phyloP scores from a whole-genome alignment of 2,797 vertebrate species.

The Xenops minutus region DNA sequence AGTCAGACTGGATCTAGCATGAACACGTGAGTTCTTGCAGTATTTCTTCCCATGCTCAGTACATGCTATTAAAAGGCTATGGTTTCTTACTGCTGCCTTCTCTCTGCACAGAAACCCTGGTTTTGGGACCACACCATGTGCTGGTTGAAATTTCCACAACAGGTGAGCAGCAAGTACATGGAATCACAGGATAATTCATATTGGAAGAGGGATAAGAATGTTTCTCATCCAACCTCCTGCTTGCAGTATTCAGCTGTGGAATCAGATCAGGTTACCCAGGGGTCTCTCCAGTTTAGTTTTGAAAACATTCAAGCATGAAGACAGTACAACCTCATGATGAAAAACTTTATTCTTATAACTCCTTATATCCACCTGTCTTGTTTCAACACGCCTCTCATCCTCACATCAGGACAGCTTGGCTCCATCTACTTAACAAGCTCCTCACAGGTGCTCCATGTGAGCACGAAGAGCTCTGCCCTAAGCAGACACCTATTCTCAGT shows the following conservation, averaged over 20 bases:
- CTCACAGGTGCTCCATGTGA: neutral
- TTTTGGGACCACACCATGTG: constrained; percentile 82
- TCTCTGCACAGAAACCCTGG: constrained; percentile 78
- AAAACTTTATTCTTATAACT: neutral
- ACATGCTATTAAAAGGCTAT: rapidly evolving
- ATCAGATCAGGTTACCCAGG: neutral
- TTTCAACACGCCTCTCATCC: neutral
- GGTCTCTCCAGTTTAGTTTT: neutral
- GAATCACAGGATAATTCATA: neutral
- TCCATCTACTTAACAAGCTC: neutral
- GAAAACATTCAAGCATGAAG: neutral
- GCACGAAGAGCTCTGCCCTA: neutral
- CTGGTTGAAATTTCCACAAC: constrained; percentile 83
- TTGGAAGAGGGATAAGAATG: neutral
- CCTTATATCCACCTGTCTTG: neutral
- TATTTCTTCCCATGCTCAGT: neutral
- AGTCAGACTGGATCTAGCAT: neutral
- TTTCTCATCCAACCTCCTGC: neutral
- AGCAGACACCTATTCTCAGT: neutral
- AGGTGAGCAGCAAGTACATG: constrained; percentile 74
- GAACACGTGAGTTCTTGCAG: neutral
- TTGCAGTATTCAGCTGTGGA: neutral
- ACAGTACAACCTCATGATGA: neutral
- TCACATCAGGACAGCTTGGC: neutral
- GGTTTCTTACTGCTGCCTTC: neutral